Percentiles rank a stretch among this genome's conserved stretches.
phyloP scores from a whole-genome alignment of 2,888 invertebrate genomes.

The Diloba caeruleocephala region DNA sequence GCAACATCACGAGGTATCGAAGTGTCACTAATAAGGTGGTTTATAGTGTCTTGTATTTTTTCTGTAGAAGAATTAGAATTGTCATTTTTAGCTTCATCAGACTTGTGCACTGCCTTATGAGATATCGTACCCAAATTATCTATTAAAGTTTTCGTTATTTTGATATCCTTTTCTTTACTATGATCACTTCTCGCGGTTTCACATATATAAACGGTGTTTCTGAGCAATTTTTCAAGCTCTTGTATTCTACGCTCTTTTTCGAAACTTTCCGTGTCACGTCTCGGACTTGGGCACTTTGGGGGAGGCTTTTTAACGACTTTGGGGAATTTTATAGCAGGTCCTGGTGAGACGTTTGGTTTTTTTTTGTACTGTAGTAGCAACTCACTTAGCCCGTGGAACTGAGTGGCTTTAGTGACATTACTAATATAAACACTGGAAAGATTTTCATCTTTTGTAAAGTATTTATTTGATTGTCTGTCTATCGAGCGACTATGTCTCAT shows the following conservation, averaged over 20 bases:
- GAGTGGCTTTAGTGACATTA: conserved; percentile 67
- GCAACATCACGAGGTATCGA: conserved; percentile 70
- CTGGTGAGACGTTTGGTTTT: conserved; percentile 21
- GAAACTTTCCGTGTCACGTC: conserved; percentile 63
- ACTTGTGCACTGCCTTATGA: conserved; percentile 37
- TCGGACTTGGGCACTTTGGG: conserved; percentile 40
- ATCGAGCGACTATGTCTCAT: conserved; percentile 64
- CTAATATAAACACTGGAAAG: conserved; percentile 64
- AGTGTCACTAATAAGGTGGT: conserved; percentile 73
- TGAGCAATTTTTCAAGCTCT: conserved; percentile 75
- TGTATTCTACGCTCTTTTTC: conserved; percentile 75
- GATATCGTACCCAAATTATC: conserved; percentile 67
- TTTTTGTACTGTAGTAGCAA: conserved; percentile 37
- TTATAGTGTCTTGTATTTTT: conserved; percentile 74
- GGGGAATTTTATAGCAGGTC: conserved; percentile 28
- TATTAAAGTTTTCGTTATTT: conserved; percentile 73
- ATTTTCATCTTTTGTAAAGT: conserved; percentile 71
- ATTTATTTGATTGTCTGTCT: conserved; percentile 65
- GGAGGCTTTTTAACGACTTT: conserved; percentile 11
- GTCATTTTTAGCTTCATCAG: conserved; percentile 45
- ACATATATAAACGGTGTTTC: conserved; percentile 78
- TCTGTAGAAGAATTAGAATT: conserved; percentile 70
- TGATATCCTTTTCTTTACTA: conserved; percentile 72
- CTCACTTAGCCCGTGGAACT: conserved; percentile 63
- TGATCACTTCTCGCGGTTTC: conserved; percentile 60